Percentiles rank a stretch among this genome's conserved stretches.
These are phyloP conservation scores for Chymomyza costata DNA, from an alignment of 1,140 invertebrate genomes.

Conservation along the genomic window DNA sequence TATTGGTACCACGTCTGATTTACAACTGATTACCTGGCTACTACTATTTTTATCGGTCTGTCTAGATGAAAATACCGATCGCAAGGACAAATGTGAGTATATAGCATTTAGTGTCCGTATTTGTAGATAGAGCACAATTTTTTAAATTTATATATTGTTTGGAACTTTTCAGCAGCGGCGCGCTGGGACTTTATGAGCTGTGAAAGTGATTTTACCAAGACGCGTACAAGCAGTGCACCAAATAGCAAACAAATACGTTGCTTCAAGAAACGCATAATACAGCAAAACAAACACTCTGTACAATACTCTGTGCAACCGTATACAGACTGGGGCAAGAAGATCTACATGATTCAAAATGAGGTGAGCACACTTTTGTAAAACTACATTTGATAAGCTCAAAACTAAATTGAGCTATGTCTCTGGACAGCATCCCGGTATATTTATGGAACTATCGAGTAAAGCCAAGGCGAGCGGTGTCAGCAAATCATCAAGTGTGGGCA, in stretches of 20 bases:
- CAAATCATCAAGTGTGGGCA: constrained; percentile 42
- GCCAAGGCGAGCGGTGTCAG: constrained; percentile 46
- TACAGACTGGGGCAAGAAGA: constrained; percentile 73
- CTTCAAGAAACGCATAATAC: constrained; percentile 76
- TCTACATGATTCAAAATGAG: constrained; percentile 74
- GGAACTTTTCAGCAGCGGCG: constrained; percentile 73
- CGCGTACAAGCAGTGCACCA: constrained; percentile 50
- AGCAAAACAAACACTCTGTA: constrained; percentile 77
- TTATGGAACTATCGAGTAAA: constrained; percentile 70
- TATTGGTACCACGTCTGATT: constrained; percentile 77
- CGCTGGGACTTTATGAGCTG: constrained; percentile 90
- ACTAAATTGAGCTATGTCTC: neutral
- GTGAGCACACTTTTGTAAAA: constrained; percentile 21
- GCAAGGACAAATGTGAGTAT: constrained; percentile 75
- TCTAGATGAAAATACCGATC: constrained; percentile 77
- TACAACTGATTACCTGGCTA: constrained; percentile 86
- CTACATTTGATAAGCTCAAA: neutral
- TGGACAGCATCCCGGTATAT: constrained; percentile 74
- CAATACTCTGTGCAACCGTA: constrained; percentile 75
- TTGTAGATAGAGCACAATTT: too few relatives aligned
- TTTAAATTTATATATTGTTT: neutral
- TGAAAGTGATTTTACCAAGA: constrained; percentile 77
- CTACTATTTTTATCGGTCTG: constrained; percentile 86
- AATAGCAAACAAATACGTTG: constrained; percentile 64
- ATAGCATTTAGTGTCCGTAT: neutral